A percentile compares a stretch with the other conserved stretches of the same genome.
Conservation (phyloP, 2,113 vertebrate species). For the Nothobranchius kuhntae region DNA sequence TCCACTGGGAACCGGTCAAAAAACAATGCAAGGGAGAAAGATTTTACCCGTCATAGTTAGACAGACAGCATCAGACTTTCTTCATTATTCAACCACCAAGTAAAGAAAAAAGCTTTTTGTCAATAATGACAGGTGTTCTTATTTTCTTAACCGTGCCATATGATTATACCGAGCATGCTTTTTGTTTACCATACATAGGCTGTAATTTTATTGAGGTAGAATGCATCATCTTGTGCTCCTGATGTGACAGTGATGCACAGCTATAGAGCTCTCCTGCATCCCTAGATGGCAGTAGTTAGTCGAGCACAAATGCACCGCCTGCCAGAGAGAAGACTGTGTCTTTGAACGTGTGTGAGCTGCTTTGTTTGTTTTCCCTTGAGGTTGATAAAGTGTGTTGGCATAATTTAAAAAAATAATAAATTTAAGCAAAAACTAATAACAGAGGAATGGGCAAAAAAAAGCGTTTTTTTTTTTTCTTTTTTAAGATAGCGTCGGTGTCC, state of each 20-base stretch:
- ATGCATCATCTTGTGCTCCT: not conserved
- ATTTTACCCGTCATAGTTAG: constrained; percentile 32
- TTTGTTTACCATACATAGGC: not conserved
- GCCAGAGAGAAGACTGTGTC: constrained; percentile 9
- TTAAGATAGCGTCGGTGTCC: constrained; percentile 17
- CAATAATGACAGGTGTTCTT: not conserved
- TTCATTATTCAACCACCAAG: not conserved
- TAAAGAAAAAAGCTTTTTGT: not conserved
- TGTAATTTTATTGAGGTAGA: constrained; percentile 8
- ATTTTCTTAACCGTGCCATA: not conserved
- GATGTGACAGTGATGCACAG: constrained; percentile 21
- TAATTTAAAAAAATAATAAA: constrained; percentile 53
- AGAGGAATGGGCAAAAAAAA: not conserved
- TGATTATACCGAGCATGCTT: not conserved
- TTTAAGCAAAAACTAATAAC: constrained; percentile 43
- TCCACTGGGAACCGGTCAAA: constrained; percentile 43
- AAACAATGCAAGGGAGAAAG: constrained; percentile 32
- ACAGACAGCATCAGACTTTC: not conserved
- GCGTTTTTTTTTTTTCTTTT: constrained; percentile 11
- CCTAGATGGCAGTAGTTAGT: constrained; percentile 86
- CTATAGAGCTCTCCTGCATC: constrained; percentile 47
- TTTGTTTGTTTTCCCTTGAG: constrained; percentile 49
- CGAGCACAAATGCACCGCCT: constrained; percentile 43
- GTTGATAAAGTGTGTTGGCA: constrained; percentile 50
- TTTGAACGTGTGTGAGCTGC: constrained; percentile 35